A percentile compares a stretch with the other conserved stretches of the same genome.
phyloP scores from a whole-genome alignment of 1,140 invertebrate genomes.

The Pseudomyrmex flavicornis region DNA sequence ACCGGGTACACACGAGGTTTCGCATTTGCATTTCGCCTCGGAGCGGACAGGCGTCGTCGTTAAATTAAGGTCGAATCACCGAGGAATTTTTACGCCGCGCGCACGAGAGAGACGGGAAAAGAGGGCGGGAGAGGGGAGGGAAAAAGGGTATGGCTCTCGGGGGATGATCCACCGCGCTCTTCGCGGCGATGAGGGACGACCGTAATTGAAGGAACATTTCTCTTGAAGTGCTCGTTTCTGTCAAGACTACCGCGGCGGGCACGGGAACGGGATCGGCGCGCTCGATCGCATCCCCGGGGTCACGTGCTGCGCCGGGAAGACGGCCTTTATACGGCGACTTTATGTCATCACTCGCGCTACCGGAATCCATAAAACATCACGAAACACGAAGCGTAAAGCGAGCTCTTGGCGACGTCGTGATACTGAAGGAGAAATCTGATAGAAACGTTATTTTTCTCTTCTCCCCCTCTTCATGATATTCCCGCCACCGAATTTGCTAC shows the following conservation, averaged over 20 bases:
- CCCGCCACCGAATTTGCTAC: conserved; percentile 24
- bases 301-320: conserved; percentile 24
- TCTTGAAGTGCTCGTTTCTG: conserved; percentile 53
- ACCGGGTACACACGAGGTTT: background rate
- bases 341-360: conserved; percentile 61
- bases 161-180: conserved; percentile 7
- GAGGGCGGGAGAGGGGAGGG: no score
- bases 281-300: conserved; percentile 31
- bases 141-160: conserved; percentile 31
- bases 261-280: background rate
- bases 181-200: background rate
- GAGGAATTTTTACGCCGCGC: conserved; percentile 40
- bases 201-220: conserved; percentile 60
- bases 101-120: no score
- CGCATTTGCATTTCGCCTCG: conserved; percentile 71
- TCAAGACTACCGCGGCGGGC: conserved; percentile 6
- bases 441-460: conserved; percentile 24
- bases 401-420: conserved; percentile 30
- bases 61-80: conserved; percentile 70
- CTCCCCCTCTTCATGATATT: background rate
- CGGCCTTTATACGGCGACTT: conserved; percentile 60
- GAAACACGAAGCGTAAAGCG: conserved; percentile 66
- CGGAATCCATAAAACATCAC: conserved; percentile 64
- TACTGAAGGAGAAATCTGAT: conserved; percentile 27
- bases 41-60: conserved; percentile 47